Conservation (phyloP, 2,797 vertebrate genomes). For the Brachyrhaphis roseni region DNA sequence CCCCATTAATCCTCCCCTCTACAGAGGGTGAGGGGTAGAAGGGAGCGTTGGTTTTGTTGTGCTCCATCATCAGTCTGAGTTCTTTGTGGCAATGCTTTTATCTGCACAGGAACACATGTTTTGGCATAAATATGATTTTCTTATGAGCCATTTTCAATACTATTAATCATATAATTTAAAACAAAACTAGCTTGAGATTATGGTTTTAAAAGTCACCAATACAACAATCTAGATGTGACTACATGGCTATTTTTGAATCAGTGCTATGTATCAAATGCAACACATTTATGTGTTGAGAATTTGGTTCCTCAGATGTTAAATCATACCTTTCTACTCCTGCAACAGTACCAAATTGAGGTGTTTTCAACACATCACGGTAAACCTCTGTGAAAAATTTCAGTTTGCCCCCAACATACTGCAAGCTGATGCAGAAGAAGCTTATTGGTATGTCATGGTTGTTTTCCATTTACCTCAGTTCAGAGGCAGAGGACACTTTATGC, state of each 20-base stretch:
- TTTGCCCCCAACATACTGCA: slow-evolving; percentile 50
- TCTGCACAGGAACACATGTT: slow-evolving; percentile 50
- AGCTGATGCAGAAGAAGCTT: slow-evolving; percentile 54
- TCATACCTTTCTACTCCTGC: slow-evolving; percentile 18
- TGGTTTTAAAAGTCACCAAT: slow-evolving; percentile 3
- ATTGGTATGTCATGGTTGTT: slow-evolving; percentile 67
- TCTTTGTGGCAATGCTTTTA: slow-evolving; percentile 50
- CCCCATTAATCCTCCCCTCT: slow-evolving; percentile 60
- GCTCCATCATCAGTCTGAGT: slow-evolving; percentile 41
- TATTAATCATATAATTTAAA: slow-evolving; percentile 26
- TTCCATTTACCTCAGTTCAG: slow-evolving; percentile 41
- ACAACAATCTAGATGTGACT: slow-evolving; percentile 17
- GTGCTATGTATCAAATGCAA: slow-evolving; percentile 6
- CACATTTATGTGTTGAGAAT: slow-evolving; percentile 12
- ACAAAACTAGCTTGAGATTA: slow-evolving; percentile 28
- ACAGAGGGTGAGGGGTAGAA: slow-evolving; percentile 27
- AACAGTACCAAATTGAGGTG: slow-evolving; percentile 23
- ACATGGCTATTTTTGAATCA: slow-evolving; percentile 6
- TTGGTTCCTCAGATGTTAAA: slow-evolving; percentile 7
- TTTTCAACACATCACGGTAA: slow-evolving; percentile 45
- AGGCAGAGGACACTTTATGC: slow-evolving; percentile 48
- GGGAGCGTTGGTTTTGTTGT: slow-evolving; percentile 13
- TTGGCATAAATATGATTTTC: slow-evolving; percentile 8
- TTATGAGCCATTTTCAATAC: slow-evolving; percentile 25
- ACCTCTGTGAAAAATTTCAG: slow-evolving; percentile 37